Percentiles rank a stretch among this genome's conserved stretches.
Conservation (phyloP, 2,888 invertebrate species). For the Unio delphinus region DNA sequence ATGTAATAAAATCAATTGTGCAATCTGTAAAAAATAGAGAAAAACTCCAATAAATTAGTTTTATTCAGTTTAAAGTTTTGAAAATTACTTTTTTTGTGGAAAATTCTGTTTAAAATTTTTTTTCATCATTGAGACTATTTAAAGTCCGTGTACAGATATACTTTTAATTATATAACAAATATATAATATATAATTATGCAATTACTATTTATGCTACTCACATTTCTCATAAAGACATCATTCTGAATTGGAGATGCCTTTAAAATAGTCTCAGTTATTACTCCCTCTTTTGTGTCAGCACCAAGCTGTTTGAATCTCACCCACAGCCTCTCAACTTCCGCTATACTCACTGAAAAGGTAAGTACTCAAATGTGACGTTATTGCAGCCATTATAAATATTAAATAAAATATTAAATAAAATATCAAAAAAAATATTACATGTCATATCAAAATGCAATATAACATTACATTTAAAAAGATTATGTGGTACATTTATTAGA, state of each 20-base stretch:
- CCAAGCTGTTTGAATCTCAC: conserved; percentile 68
- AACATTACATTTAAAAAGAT: conserved; percentile 1
- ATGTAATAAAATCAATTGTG: too few species aligned
- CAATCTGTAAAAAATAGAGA: too few species aligned
- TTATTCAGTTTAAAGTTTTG: too few species aligned
- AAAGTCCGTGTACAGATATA: too few species aligned
- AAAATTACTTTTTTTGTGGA: too few species aligned
- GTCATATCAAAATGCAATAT: not conserved
- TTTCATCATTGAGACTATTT: too few species aligned
- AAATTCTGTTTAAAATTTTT: too few species aligned
- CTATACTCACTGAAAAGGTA: conserved; percentile 61
- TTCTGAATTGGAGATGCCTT: conserved; percentile 37
- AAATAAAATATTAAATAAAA: not conserved
- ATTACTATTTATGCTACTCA: conserved; percentile 22
- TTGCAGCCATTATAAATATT: not conserved
- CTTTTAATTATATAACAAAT: not conserved
- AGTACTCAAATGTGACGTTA: not conserved
- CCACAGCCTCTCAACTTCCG: conserved; percentile 71
- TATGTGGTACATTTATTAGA: not conserved
- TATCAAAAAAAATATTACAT: not conserved
- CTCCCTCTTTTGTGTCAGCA: conserved; percentile 57
- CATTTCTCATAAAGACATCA: conserved; percentile 65
- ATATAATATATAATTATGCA: not conserved
- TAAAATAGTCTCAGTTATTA: conserved; percentile 49
- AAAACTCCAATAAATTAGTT: too few species aligned